A percentile compares a stretch with the other conserved stretches of the same genome.
These are phyloP conservation scores for Phaetusa simplex DNA, from an alignment of 2,113 vertebrate genomes.

Conservation along the genomic window DNA sequence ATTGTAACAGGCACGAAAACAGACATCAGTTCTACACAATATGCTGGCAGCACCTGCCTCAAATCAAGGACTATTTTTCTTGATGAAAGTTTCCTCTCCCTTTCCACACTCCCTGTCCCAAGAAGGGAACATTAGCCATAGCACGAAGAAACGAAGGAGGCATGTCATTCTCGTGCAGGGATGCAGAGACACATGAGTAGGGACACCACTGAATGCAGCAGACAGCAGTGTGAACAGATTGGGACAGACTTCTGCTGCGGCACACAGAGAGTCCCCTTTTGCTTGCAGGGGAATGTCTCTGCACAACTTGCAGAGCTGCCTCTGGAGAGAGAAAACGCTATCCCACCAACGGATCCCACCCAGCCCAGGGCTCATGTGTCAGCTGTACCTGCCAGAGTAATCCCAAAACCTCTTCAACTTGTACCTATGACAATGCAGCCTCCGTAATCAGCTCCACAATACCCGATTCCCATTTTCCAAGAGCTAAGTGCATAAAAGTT, in stretches of 20 bases:
- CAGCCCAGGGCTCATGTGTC: not conserved
- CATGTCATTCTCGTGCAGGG: not conserved
- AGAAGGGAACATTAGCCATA: not conserved
- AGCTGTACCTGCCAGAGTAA: not conserved
- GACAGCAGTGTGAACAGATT: not conserved
- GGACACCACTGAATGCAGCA: not conserved
- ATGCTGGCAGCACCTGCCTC: not conserved
- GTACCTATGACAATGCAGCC: not conserved
- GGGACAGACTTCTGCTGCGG: not conserved
- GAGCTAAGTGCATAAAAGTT: not conserved
- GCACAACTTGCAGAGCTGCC: not conserved
- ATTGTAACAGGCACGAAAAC: not conserved
- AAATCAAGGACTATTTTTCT: not conserved
- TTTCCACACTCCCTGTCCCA: not conserved
- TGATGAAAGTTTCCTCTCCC: not conserved
- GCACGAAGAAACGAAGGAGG: not conserved
- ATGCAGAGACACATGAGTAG: rapidly evolving
- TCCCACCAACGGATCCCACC: not conserved
- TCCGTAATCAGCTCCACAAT: not conserved
- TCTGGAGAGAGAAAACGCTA: not conserved
- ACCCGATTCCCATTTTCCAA: not conserved
- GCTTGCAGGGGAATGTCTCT: not conserved
- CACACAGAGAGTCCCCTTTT: not conserved
- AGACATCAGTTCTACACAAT: not conserved
- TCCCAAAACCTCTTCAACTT: not conserved